Evolutionary conservation across 2,113 vertebrate species (phyloP), one percentile per base, ranked within the genome.

Genomic region (Copsychus sechellarum): DNA sequence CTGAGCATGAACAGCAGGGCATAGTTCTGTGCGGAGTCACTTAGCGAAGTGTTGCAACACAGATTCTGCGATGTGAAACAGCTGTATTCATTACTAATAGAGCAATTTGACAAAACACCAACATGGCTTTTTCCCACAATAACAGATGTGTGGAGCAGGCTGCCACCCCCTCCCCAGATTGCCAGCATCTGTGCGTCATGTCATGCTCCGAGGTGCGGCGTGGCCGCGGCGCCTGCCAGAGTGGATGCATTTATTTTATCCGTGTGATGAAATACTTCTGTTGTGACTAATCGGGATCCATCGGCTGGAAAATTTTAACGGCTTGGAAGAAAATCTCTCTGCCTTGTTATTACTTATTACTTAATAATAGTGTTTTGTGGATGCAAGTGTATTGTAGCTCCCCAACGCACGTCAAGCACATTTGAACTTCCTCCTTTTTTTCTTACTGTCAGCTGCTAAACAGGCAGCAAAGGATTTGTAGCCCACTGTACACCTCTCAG

Each of bases 21-120:
- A 92, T 61, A 93, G 88, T 53, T 96, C 43, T 51, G 62, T 0
- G 24, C 17, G 6, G 85, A 95, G 92, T 93, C 83, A 66, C 88
- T 94, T 70, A 58, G 70, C 1, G 13, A 26, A 96, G 77, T 91
- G 86, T 97, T 93, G 92, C 95, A 85, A 93, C 94, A 94, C 91
- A 74, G 94, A 92, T 94, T 90, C 95, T 72, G 81, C 40, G 38
- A 92, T 26, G 58, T 33, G 70, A 89, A 97, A 97, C 97, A 98
- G 97, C 97, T 98, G 97, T 97, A 94, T 96, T 96, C 90, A 54
- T 97, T 96, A 92, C 91, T 98, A 97, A 97, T 92, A 90, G 93
- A 97, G 94, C 85, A 85, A 90, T 97, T 92, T 84, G 96, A 96
- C 97, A 97, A 94, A 96, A 92, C 94, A 95, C 86, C 93, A 93